phyloP scores from a whole-genome alignment of 2,113 vertebrate species.

The human region DNA sequence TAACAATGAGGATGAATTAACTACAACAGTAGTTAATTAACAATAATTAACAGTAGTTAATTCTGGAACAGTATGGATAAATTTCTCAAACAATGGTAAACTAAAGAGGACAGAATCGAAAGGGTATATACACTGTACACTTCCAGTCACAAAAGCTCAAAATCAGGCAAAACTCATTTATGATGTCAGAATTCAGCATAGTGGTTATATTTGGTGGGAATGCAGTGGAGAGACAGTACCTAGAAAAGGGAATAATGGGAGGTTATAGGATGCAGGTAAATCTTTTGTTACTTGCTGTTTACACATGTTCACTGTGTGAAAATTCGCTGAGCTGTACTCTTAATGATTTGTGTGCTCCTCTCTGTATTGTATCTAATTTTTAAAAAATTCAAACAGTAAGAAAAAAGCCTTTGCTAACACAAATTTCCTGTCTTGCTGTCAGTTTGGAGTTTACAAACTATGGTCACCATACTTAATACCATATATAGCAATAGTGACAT shows the following conservation, averaged over 20 bases:
- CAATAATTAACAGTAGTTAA: too few species aligned
- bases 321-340: not conserved
- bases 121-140: not conserved
- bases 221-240: not conserved
- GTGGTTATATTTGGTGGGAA: not conserved
- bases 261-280: not conserved
- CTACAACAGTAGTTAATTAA: too few species aligned
- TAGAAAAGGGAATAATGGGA: not conserved
- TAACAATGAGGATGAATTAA: not conserved
- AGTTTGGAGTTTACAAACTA: not conserved
- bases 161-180: not conserved
- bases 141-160: not conserved
- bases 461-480: not conserved
- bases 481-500: not conserved
- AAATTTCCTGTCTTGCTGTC: not conserved
- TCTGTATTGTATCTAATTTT: not conserved
- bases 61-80: not conserved
- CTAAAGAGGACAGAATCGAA: not conserved
- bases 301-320: not conserved
- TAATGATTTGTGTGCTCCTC: not conserved
- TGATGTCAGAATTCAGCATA: not conserved
- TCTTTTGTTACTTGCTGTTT: not conserved
- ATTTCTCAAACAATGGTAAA: not conserved
- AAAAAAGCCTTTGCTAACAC: not conserved
- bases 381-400: not conserved